Evolutionary conservation across 2,888 invertebrate species (phyloP).

Genomic region (Muscina levida): DNA sequence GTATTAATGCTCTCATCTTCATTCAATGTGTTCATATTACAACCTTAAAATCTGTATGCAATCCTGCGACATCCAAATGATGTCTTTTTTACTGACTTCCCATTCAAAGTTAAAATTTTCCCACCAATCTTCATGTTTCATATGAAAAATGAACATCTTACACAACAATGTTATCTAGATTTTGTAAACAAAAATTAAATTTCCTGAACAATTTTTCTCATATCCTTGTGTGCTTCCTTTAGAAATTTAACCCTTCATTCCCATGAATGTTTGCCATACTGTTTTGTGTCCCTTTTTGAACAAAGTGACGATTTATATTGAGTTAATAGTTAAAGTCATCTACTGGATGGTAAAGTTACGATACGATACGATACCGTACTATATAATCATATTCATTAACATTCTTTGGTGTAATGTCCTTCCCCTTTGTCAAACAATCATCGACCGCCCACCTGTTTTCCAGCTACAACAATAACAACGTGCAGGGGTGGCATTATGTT

Average conservation of each 20-base stretch:
- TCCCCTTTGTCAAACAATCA: slow-evolving; percentile 19
- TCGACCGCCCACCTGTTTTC: slow-evolving; percentile 72
- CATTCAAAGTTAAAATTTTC: no score
- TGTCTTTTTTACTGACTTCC: no score
- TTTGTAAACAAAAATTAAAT: slow-evolving; percentile 60
- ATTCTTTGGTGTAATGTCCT: slow-evolving; percentile 44
- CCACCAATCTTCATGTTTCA: no score
- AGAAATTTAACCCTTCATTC: slow-evolving; percentile 5
- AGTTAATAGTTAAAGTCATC: slow-evolving; percentile 75
- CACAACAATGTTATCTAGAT: slow-evolving; percentile 39
- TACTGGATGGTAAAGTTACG: slow-evolving; percentile 47
- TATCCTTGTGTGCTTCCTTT: slow-evolving; percentile 47
- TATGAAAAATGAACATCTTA: slow-evolving; percentile 2
- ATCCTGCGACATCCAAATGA: no score
- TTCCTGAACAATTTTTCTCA: slow-evolving; percentile 49
- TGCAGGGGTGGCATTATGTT: slow-evolving; percentile 38
- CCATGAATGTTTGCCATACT: neutral
- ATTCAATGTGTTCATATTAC: no score
- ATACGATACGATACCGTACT: slow-evolving; percentile 43
- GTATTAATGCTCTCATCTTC: no score
- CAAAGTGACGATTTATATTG: slow-evolving; percentile 74
- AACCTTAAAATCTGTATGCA: no score
- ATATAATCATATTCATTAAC: slow-evolving; percentile 70
- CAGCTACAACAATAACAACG: slow-evolving; percentile 41
- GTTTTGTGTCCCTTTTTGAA: slow-evolving; percentile 45